Evolutionary conservation across 2,113 vertebrate genomes (phyloP), one percentile per base, ranked within the genome.

Genomic region (Sorex fumeus): DNA sequence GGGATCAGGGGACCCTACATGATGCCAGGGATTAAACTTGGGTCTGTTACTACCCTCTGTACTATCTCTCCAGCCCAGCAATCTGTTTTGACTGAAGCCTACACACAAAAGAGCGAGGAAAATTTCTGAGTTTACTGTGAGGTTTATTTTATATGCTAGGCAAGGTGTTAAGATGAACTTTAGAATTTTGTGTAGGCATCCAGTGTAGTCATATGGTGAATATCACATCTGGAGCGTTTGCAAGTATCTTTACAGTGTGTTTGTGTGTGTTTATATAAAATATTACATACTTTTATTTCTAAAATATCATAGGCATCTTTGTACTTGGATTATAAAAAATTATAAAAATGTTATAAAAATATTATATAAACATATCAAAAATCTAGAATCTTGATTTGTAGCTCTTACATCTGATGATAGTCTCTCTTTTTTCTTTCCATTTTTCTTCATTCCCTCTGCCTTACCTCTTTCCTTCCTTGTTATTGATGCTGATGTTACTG

Each of bases 301-400:
- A 87, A 84, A 93, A 50, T 94, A 94, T 87, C 92, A 89, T 86
- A 43, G 90, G 11, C 53, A 93, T 84, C 60, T 91, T 43, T 90
- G 60, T 93, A 85, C 95, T 53, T 82, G 64, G 93, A 76, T 91
- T 77, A 18, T 2, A 60, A 60, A 60, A 57, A 47, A 91, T 81
- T 96, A 86, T 78, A 93, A 25, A 93, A 78, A 28, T 8, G 79
- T 96, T 95, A 93, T 94, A 91, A 75, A 91, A 93, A 95, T 97
- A 95, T 95, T 72, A 96, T 90, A 91, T 19, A 25, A 96, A 94
- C 74, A 94, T 91, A 94, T 89, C 92, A 89, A 75, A 85, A 96
- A 80, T 96, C 90, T 72, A 95, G 76, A 96, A 96, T 96, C 91
- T 69, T 96, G 86, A 95, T 92, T 96, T 75, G 96, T 79, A 94